Evolutionary conservation across 2,113 vertebrate species (phyloP).

Genomic region (Rhynchopsitta pachyrhyncha): DNA sequence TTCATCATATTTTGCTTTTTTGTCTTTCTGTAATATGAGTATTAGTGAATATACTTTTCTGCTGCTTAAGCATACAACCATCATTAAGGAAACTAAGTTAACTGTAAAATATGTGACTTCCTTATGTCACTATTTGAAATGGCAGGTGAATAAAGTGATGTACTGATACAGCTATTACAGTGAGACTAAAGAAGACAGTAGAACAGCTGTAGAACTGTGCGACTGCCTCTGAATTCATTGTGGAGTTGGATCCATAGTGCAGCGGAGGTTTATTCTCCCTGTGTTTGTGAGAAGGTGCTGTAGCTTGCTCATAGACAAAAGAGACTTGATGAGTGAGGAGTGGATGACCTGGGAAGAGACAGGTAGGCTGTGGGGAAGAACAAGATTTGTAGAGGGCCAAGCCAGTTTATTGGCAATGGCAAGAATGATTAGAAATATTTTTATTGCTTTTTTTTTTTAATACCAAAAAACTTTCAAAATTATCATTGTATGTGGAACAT

Average conservation of each 20-base stretch:
- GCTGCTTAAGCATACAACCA: neutral
- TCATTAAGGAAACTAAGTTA: neutral
- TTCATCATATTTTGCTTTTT: neutral
- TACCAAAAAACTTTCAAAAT: neutral
- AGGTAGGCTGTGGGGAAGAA: neutral
- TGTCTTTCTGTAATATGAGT: neutral
- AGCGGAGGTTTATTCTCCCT: neutral
- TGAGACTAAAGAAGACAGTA: neutral
- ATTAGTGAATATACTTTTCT: neutral
- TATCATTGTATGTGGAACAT: neutral
- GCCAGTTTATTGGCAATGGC: neutral
- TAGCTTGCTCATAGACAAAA: constrained; percentile 7
- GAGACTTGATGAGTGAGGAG: neutral
- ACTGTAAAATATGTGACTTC: neutral
- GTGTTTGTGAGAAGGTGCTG: neutral
- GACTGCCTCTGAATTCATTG: neutral
- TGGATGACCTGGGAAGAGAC: neutral
- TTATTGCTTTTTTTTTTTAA: neutral
- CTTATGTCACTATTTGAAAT: neutral
- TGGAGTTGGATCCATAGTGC: neutral
- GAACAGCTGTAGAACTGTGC: neutral
- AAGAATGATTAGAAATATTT: neutral
- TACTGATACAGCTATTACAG: neutral
- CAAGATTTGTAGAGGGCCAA: neutral
- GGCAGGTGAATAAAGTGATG: neutral